Base-by-base conservation (phyloP, 2,888 invertebrate species). In the Patella caerulea region DNA sequence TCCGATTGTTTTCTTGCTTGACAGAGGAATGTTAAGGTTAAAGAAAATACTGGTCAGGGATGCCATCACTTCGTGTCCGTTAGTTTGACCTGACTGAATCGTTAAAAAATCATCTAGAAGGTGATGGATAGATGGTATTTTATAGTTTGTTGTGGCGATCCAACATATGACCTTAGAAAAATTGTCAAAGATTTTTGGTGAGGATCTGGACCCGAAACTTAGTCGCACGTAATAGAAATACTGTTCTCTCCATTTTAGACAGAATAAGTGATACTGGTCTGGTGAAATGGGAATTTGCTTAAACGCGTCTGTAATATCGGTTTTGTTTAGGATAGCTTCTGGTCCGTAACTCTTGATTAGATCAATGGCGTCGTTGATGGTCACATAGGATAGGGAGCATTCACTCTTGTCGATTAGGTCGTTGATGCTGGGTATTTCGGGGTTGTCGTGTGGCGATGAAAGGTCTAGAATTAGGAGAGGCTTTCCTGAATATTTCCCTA, bases 91-190 rank as follows among this genome's bases (percentile, higher is more conserved):
- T 24, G 52, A 9, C 54, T 79, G 73, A 9, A 77, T 53, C 1
- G 79, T 79, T 19, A 73, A 59, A 69, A 81, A 75, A 74, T 81
- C 79, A 73, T 81, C 79, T 24, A 73, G 74, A 12, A 77, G 72
- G 54, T 75, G 79, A 5, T 77, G 59, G n/a, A 79, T 72, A 65
- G 52, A 19, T 24, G 29, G 3, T 15, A 80, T 73, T 3, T 11
- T 72, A 29, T 78, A 55, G n/a, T 74, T 78, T 52, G 71, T 55
- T 19, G 19, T 19, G 9, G 73, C 65, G 45, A 79, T 79, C 77
- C 79, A 79, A 53, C 75, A 69, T 17, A 79, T 14, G 14, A 74
- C 74, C 7, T 70, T 17, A 15, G 77, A 77, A 3, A 79, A 71
- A 29, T 54, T 45, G 55, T 79, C 79, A 70, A 77, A 78, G 53